Percentiles rank a stretch among this genome's conserved stretches.
These are phyloP conservation scores for Drosophila gaucha DNA, from an alignment of 2,888 invertebrate species.

Conservation along the genomic window DNA sequence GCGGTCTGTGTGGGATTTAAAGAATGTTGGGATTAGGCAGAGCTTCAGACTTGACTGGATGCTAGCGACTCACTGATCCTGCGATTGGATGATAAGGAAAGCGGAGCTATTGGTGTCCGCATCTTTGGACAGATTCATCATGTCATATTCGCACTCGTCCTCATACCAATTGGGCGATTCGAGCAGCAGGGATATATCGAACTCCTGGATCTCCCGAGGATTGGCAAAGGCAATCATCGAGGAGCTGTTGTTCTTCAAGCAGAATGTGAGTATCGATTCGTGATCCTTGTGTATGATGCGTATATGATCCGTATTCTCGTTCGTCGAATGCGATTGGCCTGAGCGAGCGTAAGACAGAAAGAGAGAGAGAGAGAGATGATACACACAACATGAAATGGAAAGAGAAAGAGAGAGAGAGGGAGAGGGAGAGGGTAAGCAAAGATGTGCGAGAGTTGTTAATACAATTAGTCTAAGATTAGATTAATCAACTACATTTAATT, in stretches of 20 bases:
- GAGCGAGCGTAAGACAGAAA: slow-evolving; percentile 6
- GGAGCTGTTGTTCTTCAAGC: slow-evolving; percentile 94
- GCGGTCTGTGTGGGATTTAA: slow-evolving; percentile 48
- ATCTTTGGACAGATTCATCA: slow-evolving; percentile 92
- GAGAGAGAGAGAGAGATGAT: slow-evolving; percentile 6
- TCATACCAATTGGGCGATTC: slow-evolving; percentile 97
- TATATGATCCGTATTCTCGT: slow-evolving; percentile 89
- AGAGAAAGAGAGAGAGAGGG: not conserved
- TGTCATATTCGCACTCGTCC: slow-evolving; percentile 98
- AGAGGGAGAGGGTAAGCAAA: not conserved
- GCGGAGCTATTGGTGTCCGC: slow-evolving; percentile 87
- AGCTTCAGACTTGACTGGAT: too few relatives aligned
- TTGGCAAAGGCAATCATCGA: slow-evolving; percentile 96
- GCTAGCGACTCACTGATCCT: slow-evolving; percentile 75
- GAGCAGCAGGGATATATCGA: slow-evolving; percentile 96
- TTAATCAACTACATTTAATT: not conserved
- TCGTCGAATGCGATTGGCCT: slow-evolving; percentile 72
- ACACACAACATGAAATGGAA: not conserved
- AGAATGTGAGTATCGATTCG: slow-evolving; percentile 98
- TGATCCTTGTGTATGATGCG: slow-evolving; percentile 99
- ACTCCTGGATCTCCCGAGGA: slow-evolving; percentile 98
- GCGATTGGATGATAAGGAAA: slow-evolving; percentile 95
- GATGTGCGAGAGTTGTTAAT: not conserved
- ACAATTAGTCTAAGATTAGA: not conserved
- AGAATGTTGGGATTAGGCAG: not conserved